Percentiles rank a stretch among this genome's conserved stretches.
Conservation (phyloP, 2,113 vertebrate species). For the Columbina picui region DNA sequence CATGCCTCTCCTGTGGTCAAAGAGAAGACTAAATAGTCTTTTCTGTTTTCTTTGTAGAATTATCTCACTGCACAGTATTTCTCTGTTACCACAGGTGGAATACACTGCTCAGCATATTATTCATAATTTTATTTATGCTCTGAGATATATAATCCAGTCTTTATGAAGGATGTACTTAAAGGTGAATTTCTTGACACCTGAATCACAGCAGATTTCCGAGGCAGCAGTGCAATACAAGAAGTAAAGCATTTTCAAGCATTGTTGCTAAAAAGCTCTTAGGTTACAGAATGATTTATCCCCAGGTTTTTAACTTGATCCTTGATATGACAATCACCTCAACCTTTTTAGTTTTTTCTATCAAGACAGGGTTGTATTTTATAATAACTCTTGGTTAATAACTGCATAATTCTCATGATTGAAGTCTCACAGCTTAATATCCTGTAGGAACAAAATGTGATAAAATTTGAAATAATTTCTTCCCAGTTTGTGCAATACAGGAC, state of each 20-base stretch:
- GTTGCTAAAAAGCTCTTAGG: background rate
- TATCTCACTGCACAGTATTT: background rate
- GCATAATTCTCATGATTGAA: background rate
- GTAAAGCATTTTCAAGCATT: background rate
- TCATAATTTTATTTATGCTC: background rate
- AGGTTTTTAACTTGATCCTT: background rate
- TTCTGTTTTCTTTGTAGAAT: background rate
- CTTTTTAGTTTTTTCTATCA: background rate
- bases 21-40: background rate
- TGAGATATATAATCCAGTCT: background rate
- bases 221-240: background rate
- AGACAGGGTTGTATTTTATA: background rate
- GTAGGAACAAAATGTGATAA: background rate
- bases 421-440: background rate
- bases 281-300: background rate
- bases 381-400: background rate
- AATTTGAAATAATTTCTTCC: background rate
- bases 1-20: background rate
- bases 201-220: background rate
- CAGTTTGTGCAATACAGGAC: background rate
- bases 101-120: background rate
- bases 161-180: background rate
- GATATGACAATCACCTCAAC: background rate
- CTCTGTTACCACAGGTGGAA: background rate
- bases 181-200: background rate